These are phyloP conservation scores for Chelonus formosanus DNA, from an alignment of 2,888 invertebrate genomes.

Conservation along the genomic window DNA sequence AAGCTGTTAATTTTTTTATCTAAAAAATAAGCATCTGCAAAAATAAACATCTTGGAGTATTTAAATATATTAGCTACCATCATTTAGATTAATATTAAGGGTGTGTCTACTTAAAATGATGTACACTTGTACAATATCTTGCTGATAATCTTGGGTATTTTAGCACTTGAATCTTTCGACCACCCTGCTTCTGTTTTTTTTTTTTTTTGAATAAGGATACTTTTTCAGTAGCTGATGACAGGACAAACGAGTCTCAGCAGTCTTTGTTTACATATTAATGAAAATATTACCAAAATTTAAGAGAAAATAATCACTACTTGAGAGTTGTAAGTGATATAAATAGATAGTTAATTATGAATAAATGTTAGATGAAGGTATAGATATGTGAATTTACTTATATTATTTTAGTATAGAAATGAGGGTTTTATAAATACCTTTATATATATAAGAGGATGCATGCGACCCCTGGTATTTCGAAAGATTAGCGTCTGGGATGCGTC, in stretches of 20 bases:
- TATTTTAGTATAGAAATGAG: too few relatives aligned
- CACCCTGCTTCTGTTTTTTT: constrained; percentile 35
- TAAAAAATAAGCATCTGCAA: too few relatives aligned
- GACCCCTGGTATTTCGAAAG: constrained; percentile 18
- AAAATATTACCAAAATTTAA: constrained; percentile 22
- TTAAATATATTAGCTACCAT: too few relatives aligned
- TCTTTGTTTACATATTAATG: constrained; percentile 29
- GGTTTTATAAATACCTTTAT: constrained; percentile 6
- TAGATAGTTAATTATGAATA: not conserved
- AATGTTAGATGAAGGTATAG: constrained; percentile 9
- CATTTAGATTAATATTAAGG: not conserved
- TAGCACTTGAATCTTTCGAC: constrained; percentile 23
- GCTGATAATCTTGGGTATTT: constrained; percentile 24
- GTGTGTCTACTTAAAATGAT: constrained; percentile 29
- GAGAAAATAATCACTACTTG: constrained; percentile 9
- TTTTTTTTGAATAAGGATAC: constrained; percentile 27
- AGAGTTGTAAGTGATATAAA: not conserved
- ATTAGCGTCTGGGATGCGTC: constrained; percentile 42
- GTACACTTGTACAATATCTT: constrained; percentile 8
- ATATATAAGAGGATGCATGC: constrained; percentile 1
- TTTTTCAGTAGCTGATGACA: constrained; percentile 27
- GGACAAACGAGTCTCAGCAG: constrained; percentile 28
- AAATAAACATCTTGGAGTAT: too few relatives aligned
- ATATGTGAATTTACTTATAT: not conserved
- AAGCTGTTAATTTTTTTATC: too few relatives aligned